phyloP scores from a whole-genome alignment of 2,888 invertebrate genomes.

The Selenia dentaria region DNA sequence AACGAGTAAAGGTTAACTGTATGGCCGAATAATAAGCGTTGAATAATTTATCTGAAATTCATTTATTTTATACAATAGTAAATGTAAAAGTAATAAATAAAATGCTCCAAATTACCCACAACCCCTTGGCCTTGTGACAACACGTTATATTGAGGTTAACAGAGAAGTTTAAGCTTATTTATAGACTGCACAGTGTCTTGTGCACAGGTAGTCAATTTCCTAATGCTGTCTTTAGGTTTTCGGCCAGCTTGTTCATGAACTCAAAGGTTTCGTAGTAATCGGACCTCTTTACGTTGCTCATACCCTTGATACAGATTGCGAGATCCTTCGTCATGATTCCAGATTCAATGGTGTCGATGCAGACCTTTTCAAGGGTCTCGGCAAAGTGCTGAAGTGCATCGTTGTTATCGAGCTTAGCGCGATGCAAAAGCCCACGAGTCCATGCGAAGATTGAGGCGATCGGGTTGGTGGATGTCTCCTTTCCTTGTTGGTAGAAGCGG shows the following conservation, averaged over 20 bases:
- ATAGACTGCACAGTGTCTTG: constrained; percentile 57
- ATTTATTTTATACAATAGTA: constrained; percentile 44
- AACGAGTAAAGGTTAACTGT: neutral
- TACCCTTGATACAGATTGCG: constrained; percentile 98
- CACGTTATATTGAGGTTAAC: constrained; percentile 35
- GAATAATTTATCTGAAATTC: constrained; percentile 28
- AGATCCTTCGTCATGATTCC: constrained; percentile 99
- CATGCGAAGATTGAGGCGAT: constrained; percentile 99
- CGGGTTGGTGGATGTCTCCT: constrained; percentile 99
- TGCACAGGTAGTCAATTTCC: constrained; percentile 73
- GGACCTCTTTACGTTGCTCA: constrained; percentile 88
- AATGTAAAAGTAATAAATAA: constrained; percentile 54
- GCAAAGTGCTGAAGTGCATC: constrained; percentile 90
- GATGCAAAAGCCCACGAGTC: constrained; percentile 96
- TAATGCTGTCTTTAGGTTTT: constrained; percentile 90
- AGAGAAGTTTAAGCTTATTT: constrained; percentile 38
- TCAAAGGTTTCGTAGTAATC: constrained; percentile 99
- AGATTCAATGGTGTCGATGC: constrained; percentile 96
- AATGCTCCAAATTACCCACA: constrained; percentile 64
- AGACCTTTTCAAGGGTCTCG: constrained; percentile 94
- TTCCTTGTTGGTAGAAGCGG: constrained; percentile 95
- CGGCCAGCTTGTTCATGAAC: constrained; percentile 97
- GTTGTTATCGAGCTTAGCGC: constrained; percentile 97
- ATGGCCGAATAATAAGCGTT: constrained; percentile 1
- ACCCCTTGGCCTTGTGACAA: constrained; percentile 54